Evolutionary conservation across 2,888 invertebrate species (phyloP), one percentile per base, ranked within the genome.

Genomic region (Caenorhabditis sp.): DNA sequence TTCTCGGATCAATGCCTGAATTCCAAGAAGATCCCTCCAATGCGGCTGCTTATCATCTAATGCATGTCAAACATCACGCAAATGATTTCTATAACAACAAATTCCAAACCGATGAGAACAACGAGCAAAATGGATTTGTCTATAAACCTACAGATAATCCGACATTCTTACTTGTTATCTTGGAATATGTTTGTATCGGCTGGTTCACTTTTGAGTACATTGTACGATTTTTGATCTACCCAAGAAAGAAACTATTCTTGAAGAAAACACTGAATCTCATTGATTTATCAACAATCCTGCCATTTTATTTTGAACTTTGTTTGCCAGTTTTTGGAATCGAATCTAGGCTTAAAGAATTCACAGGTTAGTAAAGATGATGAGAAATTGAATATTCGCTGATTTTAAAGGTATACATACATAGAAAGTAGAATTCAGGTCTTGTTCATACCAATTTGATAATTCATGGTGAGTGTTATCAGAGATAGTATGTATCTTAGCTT

Each of bases 161-260:
- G 12, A 77, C 78, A 23, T 49, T 61, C 12, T 61, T 65, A 20
- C 76, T 87, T 7, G 71, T 83, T 1, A 60, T 79, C 27, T 67
- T 87, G 26, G 87, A 87, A 63, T 84, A 87, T 67, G 67, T 85
- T 7, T 87, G 87, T 69, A 87, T 87, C 43, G 78, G 76, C 36
- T 87, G 87, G 87, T 87, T 87, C 75, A 87, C 85, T 8, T 71
- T 87, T 31, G 87, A 87, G 59, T 87, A 85, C 61, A 50, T 83
- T 25, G 52, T 83, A 38, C 74, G 85, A 80, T 77, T 87, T 20
- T n/a, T 79, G 4, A 80, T 86, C 8, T 76, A 83, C 25, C 87
- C 87, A 0, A 65, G 72, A 25, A 82, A 82, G 53, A 50, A 58
- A 21, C 74, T 82, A 50, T 87, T 87, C 67, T 69, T 82, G 20